phyloP scores from a whole-genome alignment of 2,888 invertebrate genomes.

The Thelaira solivaga region DNA sequence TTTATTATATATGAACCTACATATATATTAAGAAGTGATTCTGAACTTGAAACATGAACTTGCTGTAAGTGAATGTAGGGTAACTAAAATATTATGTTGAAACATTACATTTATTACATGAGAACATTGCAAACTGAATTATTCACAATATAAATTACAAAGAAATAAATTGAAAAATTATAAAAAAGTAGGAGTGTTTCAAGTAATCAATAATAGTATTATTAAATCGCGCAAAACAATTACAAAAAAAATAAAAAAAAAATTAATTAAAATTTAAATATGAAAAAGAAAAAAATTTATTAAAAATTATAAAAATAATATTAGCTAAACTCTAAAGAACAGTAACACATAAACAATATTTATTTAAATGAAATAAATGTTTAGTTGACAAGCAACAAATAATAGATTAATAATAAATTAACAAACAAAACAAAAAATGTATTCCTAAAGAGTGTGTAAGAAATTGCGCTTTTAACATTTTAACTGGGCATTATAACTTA shows the following conservation, averaged over 20 bases:
- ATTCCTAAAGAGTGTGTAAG: neutral
- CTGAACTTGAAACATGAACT: no score
- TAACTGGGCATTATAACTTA: slow-evolving; percentile 15
- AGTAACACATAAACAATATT: neutral
- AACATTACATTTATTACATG: neutral
- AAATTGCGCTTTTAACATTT: slow-evolving; percentile 48
- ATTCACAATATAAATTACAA: neutral
- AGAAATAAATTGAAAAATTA: neutral
- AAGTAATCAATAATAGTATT: slow-evolving; percentile 53
- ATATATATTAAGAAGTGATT: no score
- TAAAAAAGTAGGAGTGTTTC: slow-evolving; percentile 58
- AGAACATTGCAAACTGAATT: neutral
- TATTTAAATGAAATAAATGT: slow-evolving; percentile 35
- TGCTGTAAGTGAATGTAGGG: no score
- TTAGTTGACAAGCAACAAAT: slow-evolving; percentile 31
- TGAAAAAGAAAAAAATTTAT: slow-evolving; percentile 9
- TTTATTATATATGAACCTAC: no score
- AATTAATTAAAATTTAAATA: slow-evolving; percentile 52
- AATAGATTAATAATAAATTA: slow-evolving; percentile 24
- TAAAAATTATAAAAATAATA: slow-evolving; percentile 36
- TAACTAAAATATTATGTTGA: neutral
- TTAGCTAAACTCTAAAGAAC: neutral
- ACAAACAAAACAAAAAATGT: slow-evolving; percentile 2
- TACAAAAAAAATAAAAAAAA: slow-evolving; percentile 5
- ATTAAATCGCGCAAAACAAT: no score